Base-by-base conservation (phyloP, 2,113 vertebrate species). In the Otis tarda region DNA sequence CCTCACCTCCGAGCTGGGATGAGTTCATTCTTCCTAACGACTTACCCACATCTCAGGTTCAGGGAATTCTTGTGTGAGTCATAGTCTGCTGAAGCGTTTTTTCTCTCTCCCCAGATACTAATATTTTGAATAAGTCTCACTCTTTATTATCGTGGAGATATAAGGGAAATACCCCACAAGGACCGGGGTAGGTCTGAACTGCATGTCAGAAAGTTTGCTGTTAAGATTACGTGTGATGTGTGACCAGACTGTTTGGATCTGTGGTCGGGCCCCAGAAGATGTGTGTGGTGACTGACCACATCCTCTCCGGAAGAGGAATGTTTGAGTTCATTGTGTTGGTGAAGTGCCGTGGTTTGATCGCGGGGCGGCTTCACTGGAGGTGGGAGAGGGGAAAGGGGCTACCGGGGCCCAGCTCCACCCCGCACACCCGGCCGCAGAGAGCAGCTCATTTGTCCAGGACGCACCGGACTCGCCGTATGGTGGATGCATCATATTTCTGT, bases 201-300 rank as follows among this genome's bases (percentile, higher is more conserved):
- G 69, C 74, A 53, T 57, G 74, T 90, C 90, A 84, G 83, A 83
- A 74, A 86, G 64, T 83, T 87, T 94, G 92, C 94, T 81, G 86
- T 78, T 91, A 50, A 63, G 68, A 90, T 93, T 77, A 84, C 93
- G 23, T 85, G 93, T 73, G 95, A 94, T 88, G 95, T 93, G 95
- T 55, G 93, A 93, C 74, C 95, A 88, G 92, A 67, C 78, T 84
- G 89, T 56, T 90, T 41, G 89, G 95, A 85, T 88, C 93, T 84
- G 93, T 16, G 93, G 83, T 88, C 3, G 9, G 83, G 87, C 87
- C 95, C 94, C 90, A 85, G 90, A 88, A 90, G 93, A 94, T 93
- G 90, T 88, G 90, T 94, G 93, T 95, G 95, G 87, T 85, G 87
- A 93, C 95, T 85, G 93, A 94, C 90, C 95, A 93, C 95, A 95